Base-by-base conservation (phyloP, 2,888 invertebrate genomes). In the Dasysyrphus tricinctus region DNA sequence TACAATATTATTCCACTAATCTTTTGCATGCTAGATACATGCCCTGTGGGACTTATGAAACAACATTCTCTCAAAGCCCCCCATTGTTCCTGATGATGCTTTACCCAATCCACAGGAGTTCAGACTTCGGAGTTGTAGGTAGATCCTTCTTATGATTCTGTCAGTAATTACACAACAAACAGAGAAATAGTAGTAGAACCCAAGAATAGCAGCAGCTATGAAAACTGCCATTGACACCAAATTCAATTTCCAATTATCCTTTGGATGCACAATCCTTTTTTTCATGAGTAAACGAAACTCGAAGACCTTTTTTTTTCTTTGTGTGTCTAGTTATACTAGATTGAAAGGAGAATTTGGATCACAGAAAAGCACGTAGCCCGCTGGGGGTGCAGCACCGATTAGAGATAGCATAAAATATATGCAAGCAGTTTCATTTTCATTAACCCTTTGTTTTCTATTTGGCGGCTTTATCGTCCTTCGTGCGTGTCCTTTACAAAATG, bases 231-330 rank as follows among this genome's bases (percentile, higher is more conserved):
- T 86, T 72, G 86, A 86, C 82, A 82, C 86, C 82, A 82, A 79
- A 86, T 86, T 82, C 86, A 86, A 86, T 82, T 86, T 82, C 82
- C 82, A 86, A 79, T 86, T 86, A 79, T 86, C 78, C 86, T 63
- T 37, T 65, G 19, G 59, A 77, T 59, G 69, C 57, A 63, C 32
- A 76, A 56, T 72, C 24, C 34, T 32, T 56, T 67, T 49, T 12
- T 14, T 24, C 12, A 34, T 67, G 49, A 34, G 9, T 12, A 29
- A 32, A 14, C 1, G n/a, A 29, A 16, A 16, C 12, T 12, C 65
- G 9, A 14, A 29, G 47, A 42, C 56, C 34, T 37, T 34, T 6
- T 34, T 6, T 39, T 73, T 56, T 49, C 6, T 14, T n/a, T 14
- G 6, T 14, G 29, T 29, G 44, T 51, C 51, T 67, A 49, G 59